Base-by-base conservation (phyloP, 1,140 invertebrate genomes). In the Drosophila lowei region DNA sequence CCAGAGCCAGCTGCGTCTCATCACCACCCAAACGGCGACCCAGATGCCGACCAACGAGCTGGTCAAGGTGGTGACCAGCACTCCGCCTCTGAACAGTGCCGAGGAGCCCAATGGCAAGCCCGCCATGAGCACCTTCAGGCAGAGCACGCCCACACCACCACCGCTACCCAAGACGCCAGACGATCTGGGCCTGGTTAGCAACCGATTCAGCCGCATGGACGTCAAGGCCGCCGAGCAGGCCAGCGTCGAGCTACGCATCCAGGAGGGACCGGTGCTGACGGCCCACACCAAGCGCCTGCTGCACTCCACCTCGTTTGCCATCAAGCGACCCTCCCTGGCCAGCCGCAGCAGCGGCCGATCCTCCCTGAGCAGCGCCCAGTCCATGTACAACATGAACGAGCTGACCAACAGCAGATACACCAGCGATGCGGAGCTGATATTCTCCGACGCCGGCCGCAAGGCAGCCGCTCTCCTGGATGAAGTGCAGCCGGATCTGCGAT, bases 291-390 rank as follows among this genome's bases (percentile, higher is more conserved):
- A 79, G 48, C 77, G 81, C 6, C 68, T 91, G 15, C 68, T 91
- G 55, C 81, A 91, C 46, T 81, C 90, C 41, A 89, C 90, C 18
- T 90, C 89, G 16, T 91, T 91, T 70, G 84, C 89, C 2, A 91
- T 91, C 6, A 91, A 91, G 55, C 78, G 90, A 2, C 90, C 90
- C 2, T 88, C 85, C 34, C 49, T 91, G 47, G 68, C 89, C 18
- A 77, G 72, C 1, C 83, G 83, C 13, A 88, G 84, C 62, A 88
- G 83, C 53, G 83, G 78, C 6, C 50, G 84, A 11, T 77, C 80
- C 3, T 91, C 90, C n/a, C 47, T 91, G 38, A 86, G 77, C 73
- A 83, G 77, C 7, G 77, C 90, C 6, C 80, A 90, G 55, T 91
- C 90, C 6, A 73, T 91, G 66, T 88, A 80, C 53, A 89, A 91